Evolutionary conservation across 2,888 invertebrate genomes (phyloP), one percentile per base, ranked within the genome.

Genomic region (Lycophotia porphyrea): DNA sequence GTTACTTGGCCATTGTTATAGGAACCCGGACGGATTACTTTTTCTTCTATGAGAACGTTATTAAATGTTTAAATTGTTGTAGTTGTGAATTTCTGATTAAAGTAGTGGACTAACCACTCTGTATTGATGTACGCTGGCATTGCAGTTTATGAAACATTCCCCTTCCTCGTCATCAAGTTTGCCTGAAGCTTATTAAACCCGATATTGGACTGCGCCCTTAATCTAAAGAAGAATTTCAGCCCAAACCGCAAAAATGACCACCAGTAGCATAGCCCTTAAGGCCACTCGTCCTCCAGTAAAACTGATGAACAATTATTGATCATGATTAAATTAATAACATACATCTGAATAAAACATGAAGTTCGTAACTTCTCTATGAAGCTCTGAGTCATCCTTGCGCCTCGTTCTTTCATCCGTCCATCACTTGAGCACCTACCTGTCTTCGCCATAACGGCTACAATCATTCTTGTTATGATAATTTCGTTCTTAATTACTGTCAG

Each of bases 401-500:
- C 11, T 49, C 11, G 34, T 81, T 44, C 55, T 67, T 63, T 42
- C 11, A 9, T 47, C 13, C 61, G 18, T 21, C 21, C 31, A 39
- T 61, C 66, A 39, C 18, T 61, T 27, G 21, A 7, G 42, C n/a
- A n/a, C 15, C 49, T 11, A 74, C 55, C 71, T 83, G 72, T 83
- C 84, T 72, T 76, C 83, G 39, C 52, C 47, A 3, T 55, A 52
- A 74, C 74, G 52, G 81, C 81, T 31, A 39, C 42, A 74, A 74
- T 78, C 75, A 76, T 76, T 89, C 88, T 64, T 82, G 88, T 89
- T 92, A 91, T 90, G 91, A 82, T 92, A 91, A 91, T 91, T 88
- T 84, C 72, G 88, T 82, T 84, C 86, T 84, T 90, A 91, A 92
- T 91, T 89, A 89, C 77, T 71, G 65, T 72, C 67, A 61, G 68